Evolutionary conservation across 2,797 vertebrate species (phyloP).

Genomic region (Xiphorhynchus erythropygius): DNA sequence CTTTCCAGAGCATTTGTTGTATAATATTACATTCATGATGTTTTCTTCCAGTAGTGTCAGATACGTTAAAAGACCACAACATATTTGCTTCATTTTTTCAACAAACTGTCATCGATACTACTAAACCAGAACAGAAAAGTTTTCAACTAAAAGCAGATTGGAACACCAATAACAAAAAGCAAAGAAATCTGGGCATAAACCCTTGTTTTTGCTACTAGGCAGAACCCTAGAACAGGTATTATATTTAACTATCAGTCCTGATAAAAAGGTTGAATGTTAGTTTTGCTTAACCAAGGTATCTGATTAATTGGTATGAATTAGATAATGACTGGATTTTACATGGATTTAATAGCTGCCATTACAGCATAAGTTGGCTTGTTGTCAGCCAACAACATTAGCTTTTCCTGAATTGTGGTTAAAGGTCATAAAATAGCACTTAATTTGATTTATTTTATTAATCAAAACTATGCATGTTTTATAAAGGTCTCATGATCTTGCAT

Average conservation of each 20-base stretch:
- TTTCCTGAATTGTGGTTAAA: slow-evolving; percentile 39
- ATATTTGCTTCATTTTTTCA: not conserved
- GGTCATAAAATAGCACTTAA: slow-evolving; percentile 52
- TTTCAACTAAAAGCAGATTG: slow-evolving; percentile 21
- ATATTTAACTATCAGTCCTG: not conserved
- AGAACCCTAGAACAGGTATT: not conserved
- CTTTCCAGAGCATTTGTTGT: not conserved
- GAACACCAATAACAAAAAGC: not conserved
- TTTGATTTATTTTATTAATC: slow-evolving; percentile 67
- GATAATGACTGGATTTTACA: slow-evolving; percentile 49
- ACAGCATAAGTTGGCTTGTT: slow-evolving; percentile 56
- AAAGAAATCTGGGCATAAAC: not conserved
- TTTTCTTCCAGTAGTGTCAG: not conserved
- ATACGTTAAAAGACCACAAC: not conserved
- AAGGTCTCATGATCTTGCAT: slow-evolving; percentile 25
- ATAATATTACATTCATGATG: not conserved
- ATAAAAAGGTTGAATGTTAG: slow-evolving; percentile 20
- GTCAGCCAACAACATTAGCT: slow-evolving; percentile 34
- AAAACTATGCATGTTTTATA: slow-evolving; percentile 48
- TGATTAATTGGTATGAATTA: slow-evolving; percentile 63
- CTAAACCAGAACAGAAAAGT: not conserved
- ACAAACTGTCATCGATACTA: not conserved
- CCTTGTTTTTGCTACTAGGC: not conserved
- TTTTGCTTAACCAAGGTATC: slow-evolving; percentile 11
- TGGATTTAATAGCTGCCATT: slow-evolving; percentile 46